Evolutionary conservation across 2,888 invertebrate species (phyloP).

Genomic region (Chouioia cunea): DNA sequence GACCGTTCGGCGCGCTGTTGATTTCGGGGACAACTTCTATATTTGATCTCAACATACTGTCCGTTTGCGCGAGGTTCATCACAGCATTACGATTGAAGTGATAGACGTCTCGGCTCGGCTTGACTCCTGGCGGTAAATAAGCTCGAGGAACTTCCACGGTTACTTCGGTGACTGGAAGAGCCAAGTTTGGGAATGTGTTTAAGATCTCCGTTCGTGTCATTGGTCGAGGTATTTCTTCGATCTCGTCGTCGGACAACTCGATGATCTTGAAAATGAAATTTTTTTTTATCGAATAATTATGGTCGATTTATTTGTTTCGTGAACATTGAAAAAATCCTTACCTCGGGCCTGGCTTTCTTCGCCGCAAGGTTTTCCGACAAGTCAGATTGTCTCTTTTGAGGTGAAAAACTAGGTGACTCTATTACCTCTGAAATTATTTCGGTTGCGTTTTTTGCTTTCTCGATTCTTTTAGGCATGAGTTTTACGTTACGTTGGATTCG

Average conservation of each 20-base stretch:
- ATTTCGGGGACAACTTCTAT: conserved; percentile 1
- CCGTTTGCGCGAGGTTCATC: conserved; percentile 37
- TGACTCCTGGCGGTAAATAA: conserved; percentile 60
- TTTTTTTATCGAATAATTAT: neutral
- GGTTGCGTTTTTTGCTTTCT: conserved; percentile 47
- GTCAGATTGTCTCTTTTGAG: conserved; percentile 31
- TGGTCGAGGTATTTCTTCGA: conserved; percentile 60
- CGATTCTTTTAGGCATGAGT: conserved; percentile 60
- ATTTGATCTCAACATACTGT: conserved; percentile 15
- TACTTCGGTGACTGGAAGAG: conserved; percentile 50
- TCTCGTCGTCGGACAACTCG: conserved; percentile 65
- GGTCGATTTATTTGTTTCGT: neutral
- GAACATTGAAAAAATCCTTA: conserved; percentile 24
- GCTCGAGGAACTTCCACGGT: conserved; percentile 54
- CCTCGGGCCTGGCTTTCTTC: conserved; percentile 51
- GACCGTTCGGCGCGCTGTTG: conserved; percentile 29
- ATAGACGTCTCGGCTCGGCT: conserved; percentile 56
- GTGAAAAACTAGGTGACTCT: conserved; percentile 10
- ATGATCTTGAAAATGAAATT: conserved; percentile 55
- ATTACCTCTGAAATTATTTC: conserved; percentile 10
- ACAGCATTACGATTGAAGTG: conserved; percentile 51
- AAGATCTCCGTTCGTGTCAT: conserved; percentile 63
- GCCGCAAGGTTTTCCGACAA: neutral
- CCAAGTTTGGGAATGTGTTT: conserved; percentile 63
- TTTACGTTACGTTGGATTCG: conserved; percentile 65